Base-by-base conservation (phyloP, 2,888 invertebrate genomes). In the Lysandra bellargus region DNA sequence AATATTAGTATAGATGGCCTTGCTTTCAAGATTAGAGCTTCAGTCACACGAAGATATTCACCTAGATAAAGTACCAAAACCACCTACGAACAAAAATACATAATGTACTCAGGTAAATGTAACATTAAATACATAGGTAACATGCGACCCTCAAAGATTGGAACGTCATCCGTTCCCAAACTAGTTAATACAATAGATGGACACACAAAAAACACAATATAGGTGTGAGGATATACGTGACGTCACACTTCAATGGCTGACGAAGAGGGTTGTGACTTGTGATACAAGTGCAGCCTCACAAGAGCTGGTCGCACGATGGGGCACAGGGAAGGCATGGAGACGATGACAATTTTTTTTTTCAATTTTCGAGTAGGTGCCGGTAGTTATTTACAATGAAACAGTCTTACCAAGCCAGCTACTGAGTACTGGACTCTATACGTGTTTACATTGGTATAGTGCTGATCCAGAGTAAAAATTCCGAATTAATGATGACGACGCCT, bases 261-360 rank as follows among this genome's bases (percentile, higher is more conserved):
- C 80, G 81, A 82, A 83, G 86, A 88, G 89, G 88, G 88, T 85
- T 83, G 82, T 81, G 82, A 81, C 84, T 85, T 83, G 82, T 81
- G 82, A 81, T 84, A 86, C 88, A 88, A 91, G 90, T 90, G 89
- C 87, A 88, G 85, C 83, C 82, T 81, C 82, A 81, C 80, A 85
- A 83, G 84, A 83, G 84, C 57, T 79, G 90, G 89, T 88, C 86
- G 85, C 83, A 83, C 84, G 83, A 82, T 82, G 84, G 83, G 81
- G 82, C 14, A 73, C 75, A 79, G 61, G 14, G 61, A 61, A 44
- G 30, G 7, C 14, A 33, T 79, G 75, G 79, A 79, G 79, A 37
- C 14, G 74, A 12, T 78, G 14, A 57, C 14, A 57, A 2, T 53
- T 53, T 17, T 57, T 57, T 57, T 57, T 17, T 14, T 14, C 4